These are phyloP conservation scores for Mesoligia furuncula DNA, from an alignment of 2,888 invertebrate species.

Conservation along the genomic window DNA sequence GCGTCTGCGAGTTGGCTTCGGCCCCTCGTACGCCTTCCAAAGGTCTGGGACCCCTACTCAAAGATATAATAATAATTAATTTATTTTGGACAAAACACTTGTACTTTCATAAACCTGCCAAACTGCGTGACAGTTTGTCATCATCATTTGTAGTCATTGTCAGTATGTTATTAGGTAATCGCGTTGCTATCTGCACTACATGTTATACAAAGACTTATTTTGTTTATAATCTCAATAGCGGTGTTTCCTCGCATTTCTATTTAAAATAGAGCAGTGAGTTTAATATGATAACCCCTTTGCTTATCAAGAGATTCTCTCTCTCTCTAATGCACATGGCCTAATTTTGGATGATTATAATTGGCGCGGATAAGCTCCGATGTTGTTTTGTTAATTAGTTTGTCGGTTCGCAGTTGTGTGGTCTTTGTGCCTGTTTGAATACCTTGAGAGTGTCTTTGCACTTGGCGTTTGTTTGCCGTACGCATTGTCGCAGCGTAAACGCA, in stretches of 20 bases:
- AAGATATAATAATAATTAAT: too few species aligned
- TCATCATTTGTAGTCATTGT: too few species aligned
- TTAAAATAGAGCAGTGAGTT: slow-evolving; percentile 76
- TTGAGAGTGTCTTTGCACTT: slow-evolving; percentile 14
- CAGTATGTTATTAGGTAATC: slow-evolving; percentile 14
- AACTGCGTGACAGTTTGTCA: too few species aligned
- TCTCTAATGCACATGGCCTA: slow-evolving; percentile 85
- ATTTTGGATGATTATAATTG: slow-evolving; percentile 71
- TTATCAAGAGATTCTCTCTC: slow-evolving; percentile 81
- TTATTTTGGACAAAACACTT: too few species aligned
- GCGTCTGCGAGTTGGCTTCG: too few species aligned
- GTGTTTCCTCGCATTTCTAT: slow-evolving; percentile 65
- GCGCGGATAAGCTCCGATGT: slow-evolving; percentile 62
- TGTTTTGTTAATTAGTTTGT: slow-evolving; percentile 40
- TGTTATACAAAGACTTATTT: slow-evolving; percentile 43
- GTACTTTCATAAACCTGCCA: too few species aligned
- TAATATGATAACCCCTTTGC: slow-evolving; percentile 80
- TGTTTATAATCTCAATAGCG: slow-evolving; percentile 43
- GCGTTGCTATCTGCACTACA: slow-evolving; percentile 23
- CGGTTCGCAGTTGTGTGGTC: slow-evolving; percentile 23
- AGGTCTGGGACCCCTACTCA: too few species aligned
- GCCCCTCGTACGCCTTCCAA: too few species aligned
- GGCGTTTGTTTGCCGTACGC: not conserved
- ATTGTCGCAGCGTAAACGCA: not conserved
- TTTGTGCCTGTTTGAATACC: slow-evolving; percentile 29